Conservation (phyloP, 1,140 invertebrate species). For the Stenopsyche tienmushanensis region DNA sequence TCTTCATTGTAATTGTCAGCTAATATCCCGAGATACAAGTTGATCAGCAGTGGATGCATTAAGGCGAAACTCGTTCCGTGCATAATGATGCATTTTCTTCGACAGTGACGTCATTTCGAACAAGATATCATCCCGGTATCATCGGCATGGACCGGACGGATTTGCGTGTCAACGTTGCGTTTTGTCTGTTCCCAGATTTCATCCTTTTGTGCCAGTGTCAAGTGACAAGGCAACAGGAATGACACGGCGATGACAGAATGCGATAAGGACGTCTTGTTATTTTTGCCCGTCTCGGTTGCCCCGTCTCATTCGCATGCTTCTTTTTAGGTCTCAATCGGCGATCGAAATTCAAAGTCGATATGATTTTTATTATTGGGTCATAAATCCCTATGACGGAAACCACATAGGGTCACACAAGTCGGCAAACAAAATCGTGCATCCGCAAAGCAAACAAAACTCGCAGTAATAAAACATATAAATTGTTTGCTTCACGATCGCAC, state of each 20-base stretch:
- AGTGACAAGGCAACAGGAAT: constrained; percentile 17
- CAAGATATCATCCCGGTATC: not conserved
- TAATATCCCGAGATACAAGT: too few relatives aligned
- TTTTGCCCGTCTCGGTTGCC: not conserved
- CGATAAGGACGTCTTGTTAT: constrained; percentile 34
- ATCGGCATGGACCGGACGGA: constrained; percentile 26
- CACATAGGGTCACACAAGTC: not conserved
- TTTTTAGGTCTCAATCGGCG: constrained; percentile 20
- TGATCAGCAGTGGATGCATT: not conserved
- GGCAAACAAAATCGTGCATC: constrained; percentile 13
- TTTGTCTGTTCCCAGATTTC: constrained; percentile 33
- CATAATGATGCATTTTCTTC: not conserved
- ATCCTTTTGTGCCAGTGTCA: constrained; percentile 32
- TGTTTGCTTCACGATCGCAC: constrained; percentile 36
- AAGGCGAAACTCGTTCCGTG: constrained; percentile 8
- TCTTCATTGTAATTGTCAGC: too few relatives aligned
- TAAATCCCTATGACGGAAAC: not conserved
- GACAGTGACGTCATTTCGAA: not conserved
- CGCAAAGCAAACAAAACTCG: not conserved
- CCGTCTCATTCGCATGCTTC: not conserved
- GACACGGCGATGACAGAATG: constrained; percentile 39
- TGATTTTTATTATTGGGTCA: not conserved
- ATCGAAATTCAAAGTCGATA: not conserved
- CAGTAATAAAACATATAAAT: constrained; percentile 22
- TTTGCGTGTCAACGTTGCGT: constrained; percentile 39